phyloP scores from a whole-genome alignment of 2,113 vertebrate genomes.

The Aspidoscelis tigris region DNA sequence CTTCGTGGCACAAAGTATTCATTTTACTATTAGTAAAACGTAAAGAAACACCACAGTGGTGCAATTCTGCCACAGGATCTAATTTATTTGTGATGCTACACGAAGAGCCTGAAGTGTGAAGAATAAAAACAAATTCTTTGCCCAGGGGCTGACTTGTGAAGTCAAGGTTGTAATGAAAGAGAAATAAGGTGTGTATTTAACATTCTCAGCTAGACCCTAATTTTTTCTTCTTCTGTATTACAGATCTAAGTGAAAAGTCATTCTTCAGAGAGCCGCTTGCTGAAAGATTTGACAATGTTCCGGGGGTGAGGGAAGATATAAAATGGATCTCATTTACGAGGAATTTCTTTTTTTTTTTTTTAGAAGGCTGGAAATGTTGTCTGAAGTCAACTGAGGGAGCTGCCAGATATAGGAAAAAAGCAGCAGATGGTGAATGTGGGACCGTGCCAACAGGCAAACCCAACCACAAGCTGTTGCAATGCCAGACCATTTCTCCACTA shows the following conservation, averaged over 20 bases:
- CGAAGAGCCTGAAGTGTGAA: constrained; percentile 33
- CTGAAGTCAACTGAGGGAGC: constrained; percentile 20
- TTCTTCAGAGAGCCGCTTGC: constrained; percentile 18
- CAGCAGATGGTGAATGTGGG: too few relatives aligned
- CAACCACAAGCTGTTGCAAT: too few relatives aligned
- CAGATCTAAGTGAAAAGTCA: constrained; percentile 46
- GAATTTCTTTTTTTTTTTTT: constrained; percentile 23
- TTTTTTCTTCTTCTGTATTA: constrained; percentile 51
- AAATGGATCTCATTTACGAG: constrained; percentile 31
- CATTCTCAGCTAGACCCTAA: constrained; percentile 43
- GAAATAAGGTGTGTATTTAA: constrained; percentile 44
- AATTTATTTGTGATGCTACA: constrained; percentile 48
- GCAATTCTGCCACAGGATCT: constrained; percentile 38
- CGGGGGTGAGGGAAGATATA: constrained; percentile 33
- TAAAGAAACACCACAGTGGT: not conserved
- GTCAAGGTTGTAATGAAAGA: constrained; percentile 19
- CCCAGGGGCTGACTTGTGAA: constrained; percentile 32
- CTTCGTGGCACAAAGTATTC: constrained; percentile 12
- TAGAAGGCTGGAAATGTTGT: constrained; percentile 10
- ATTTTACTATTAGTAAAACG: constrained; percentile 38
- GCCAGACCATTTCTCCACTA: too few relatives aligned
- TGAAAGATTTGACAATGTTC: constrained; percentile 41
- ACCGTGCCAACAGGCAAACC: too few relatives aligned
- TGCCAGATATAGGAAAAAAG: too few relatives aligned
- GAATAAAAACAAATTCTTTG: constrained; percentile 37